Conservation (phyloP, 2,888 invertebrate species). For the Himalopsyche tibetana region DNA sequence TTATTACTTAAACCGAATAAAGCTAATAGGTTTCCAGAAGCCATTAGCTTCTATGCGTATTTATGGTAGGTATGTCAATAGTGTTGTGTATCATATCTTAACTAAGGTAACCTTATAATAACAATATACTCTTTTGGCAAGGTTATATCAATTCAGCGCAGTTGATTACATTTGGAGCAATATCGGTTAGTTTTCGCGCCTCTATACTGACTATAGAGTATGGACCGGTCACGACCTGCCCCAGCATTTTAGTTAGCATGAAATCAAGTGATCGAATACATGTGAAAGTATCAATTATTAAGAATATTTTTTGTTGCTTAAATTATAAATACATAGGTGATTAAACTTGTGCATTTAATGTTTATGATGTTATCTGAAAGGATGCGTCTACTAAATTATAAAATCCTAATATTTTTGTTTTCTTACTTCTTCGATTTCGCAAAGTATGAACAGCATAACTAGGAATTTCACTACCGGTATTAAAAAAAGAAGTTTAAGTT, state of each 20-base stretch:
- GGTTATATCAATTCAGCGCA: background rate
- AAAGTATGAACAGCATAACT: too few species aligned
- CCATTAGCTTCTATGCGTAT: background rate
- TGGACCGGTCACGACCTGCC: conserved; percentile 14
- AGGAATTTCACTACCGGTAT: too few species aligned
- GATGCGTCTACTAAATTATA: too few species aligned
- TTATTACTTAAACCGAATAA: conserved; percentile 23
- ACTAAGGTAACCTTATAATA: background rate
- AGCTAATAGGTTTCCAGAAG: conserved; percentile 23
- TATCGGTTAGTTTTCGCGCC: background rate
- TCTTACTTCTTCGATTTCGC: too few species aligned
- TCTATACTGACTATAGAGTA: background rate
- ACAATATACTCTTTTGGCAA: background rate
- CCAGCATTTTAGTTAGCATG: background rate
- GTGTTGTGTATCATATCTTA: background rate
- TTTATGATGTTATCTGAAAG: too few species aligned
- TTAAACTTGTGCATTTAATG: too few species aligned
- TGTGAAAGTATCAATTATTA: background rate
- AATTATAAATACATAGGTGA: too few species aligned
- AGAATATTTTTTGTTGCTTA: too few species aligned
- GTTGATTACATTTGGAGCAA: conserved; percentile 11
- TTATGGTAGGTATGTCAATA: background rate
- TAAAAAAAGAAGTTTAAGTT: too few species aligned
- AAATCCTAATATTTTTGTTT: too few species aligned
- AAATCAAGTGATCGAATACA: background rate